Evolutionary conservation across 2,888 invertebrate species (phyloP), one percentile per base, ranked within the genome.

Genomic region (Spodoptera littoralis): DNA sequence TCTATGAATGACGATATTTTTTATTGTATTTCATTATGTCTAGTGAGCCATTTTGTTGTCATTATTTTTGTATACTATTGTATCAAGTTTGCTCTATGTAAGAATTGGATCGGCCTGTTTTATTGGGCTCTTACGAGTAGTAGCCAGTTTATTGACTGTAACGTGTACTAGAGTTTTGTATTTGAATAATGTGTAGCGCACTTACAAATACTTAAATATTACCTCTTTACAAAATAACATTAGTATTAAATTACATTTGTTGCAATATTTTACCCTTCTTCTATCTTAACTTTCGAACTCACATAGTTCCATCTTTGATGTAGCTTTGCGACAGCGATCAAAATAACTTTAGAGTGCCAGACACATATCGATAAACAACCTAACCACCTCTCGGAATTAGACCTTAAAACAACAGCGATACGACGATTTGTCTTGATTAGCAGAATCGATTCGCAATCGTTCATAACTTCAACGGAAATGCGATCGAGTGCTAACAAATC

Each of bases 401-500:
- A 60, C 22, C 58, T 51, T 52, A 45, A 52, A 75, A 57, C 51
- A 69, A 60, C 41, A 30, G 50, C 62, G 47, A 65, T 62, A 60
- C 22, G 8, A 63, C 61, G 48, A 73, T 76, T 66, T 62, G 46
- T 71, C 77, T 69, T 62, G 77, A 75, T 78, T 79, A 76, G 52
- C 47, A 43, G 72, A 69, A 79, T 76, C 51, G 68, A 75, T 59
- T 73, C 73, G 66, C 78, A 41, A 61, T 74, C 68, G 57, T 63
- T 80, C 70, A 66, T 67, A 64, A 60, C 67, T 75, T 70, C 67
- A 70, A 43, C 63, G 63, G 64, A 72, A 77, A 75, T 73, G 68
- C 70, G 56, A 70, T 60, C 68, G 68, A 79, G 66, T 68, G 61
- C 65, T 70, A 82, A 85, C 81, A 80, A 77, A 82, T 82, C 80